Conservation (phyloP, 2,888 invertebrate genomes). For the Argynnis bischoffii region DNA sequence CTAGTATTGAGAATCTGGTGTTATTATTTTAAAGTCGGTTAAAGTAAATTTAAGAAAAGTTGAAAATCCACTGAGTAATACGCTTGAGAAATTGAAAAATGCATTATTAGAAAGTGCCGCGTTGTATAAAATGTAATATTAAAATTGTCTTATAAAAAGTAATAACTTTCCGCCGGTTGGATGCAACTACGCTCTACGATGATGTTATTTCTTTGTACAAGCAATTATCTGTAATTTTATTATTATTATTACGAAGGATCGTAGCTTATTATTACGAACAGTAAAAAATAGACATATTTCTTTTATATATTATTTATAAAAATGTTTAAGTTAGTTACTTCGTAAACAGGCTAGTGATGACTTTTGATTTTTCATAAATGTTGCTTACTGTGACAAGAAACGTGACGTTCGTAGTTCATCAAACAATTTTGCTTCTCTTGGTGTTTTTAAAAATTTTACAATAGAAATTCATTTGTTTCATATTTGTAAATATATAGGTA, state of each 20-base stretch:
- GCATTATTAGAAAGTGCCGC: background rate
- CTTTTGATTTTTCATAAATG: too few species aligned
- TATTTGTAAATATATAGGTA: too few species aligned
- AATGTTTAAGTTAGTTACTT: too few species aligned
- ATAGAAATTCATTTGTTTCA: too few species aligned
- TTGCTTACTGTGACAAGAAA: too few species aligned
- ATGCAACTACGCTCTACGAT: slow-evolving; percentile 10
- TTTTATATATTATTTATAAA: too few species aligned
- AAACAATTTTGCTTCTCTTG: too few species aligned
- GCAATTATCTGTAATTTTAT: slow-evolving; percentile 26
- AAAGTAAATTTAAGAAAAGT: background rate
- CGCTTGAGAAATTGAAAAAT: background rate
- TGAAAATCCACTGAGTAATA: background rate
- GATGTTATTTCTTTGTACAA: slow-evolving; percentile 20
- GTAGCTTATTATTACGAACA: slow-evolving; percentile 15
- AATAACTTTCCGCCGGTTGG: slow-evolving; percentile 14
- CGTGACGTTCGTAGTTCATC: too few species aligned
- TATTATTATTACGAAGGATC: slow-evolving; percentile 5
- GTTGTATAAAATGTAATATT: slow-evolving; percentile 11
- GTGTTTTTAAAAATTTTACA: too few species aligned
- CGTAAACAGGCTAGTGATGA: too few species aligned
- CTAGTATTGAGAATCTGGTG: too few species aligned
- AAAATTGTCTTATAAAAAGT: slow-evolving; percentile 17
- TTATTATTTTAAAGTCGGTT: too few species aligned
- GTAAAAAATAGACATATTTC: background rate